These are phyloP conservation scores for Laspeyria flexula DNA, from an alignment of 2,888 invertebrate genomes.

Conservation along the genomic window DNA sequence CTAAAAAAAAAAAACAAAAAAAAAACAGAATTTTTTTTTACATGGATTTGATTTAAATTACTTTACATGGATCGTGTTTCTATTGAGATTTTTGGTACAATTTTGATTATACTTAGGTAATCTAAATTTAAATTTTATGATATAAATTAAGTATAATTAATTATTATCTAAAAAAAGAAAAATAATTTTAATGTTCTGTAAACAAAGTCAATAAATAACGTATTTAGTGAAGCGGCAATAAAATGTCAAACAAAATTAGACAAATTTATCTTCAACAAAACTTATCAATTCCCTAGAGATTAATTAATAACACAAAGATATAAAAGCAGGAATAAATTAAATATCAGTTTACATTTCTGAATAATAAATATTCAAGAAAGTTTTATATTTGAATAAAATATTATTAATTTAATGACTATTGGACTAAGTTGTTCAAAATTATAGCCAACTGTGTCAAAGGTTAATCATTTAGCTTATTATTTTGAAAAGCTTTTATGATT, in stretches of 20 bases:
- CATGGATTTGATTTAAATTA: too few relatives aligned
- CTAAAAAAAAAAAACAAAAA: too few relatives aligned
- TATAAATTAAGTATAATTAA: too few relatives aligned
- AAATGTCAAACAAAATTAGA: neutral
- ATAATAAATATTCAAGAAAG: conserved; percentile 28
- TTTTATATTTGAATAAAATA: conserved; percentile 27
- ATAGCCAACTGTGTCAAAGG: conserved; percentile 25
- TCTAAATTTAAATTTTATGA: too few relatives aligned
- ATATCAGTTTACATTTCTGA: conserved; percentile 19
- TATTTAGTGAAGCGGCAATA: neutral
- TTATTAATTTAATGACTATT: conserved; percentile 12
- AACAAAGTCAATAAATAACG: neutral
- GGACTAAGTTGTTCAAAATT: conserved; percentile 20
- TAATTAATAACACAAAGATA: neutral
- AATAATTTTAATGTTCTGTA: too few relatives aligned
- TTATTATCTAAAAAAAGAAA: too few relatives aligned
- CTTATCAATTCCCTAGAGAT: neutral
- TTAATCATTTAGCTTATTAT: conserved; percentile 22
- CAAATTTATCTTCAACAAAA: neutral
- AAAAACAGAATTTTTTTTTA: too few relatives aligned
- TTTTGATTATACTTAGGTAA: too few relatives aligned
- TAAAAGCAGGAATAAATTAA: conserved; percentile 10
- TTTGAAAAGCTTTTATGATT: neutral
- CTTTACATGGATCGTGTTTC: too few relatives aligned
- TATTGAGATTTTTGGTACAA: too few relatives aligned